Percentiles rank a stretch among this genome's conserved stretches.
Conservation (phyloP, 2,888 invertebrate genomes). For the Tromatobia lineatoria region DNA sequence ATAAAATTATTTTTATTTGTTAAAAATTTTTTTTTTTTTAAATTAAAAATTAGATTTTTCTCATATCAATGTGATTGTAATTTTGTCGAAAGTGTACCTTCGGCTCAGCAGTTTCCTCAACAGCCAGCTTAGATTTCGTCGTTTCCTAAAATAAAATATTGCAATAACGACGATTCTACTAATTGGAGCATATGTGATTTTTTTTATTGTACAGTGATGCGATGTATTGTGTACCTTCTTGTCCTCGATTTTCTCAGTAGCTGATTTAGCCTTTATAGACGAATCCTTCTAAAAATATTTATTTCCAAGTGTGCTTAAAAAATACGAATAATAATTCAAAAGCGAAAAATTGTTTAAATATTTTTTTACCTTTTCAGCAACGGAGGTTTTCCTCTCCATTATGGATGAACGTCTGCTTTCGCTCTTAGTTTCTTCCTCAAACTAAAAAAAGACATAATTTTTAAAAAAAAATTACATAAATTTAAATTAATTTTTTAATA, state of each 20-base stretch:
- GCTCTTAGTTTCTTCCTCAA: slow-evolving; percentile 85
- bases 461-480: neutral
- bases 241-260: slow-evolving; percentile 71
- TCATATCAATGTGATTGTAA: slow-evolving; percentile 1
- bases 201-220: slow-evolving; percentile 14
- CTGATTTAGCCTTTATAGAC: slow-evolving; percentile 70
- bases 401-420: slow-evolving; percentile 86
- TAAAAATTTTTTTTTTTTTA: too few relatives aligned
- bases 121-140: slow-evolving; percentile 65
- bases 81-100: slow-evolving; percentile 71
- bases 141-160: slow-evolving; percentile 67
- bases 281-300: slow-evolving; percentile 74
- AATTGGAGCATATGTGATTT: neutral
- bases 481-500: too few relatives aligned
- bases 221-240: slow-evolving; percentile 72
- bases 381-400: slow-evolving; percentile 82
- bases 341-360: neutral
- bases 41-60: neutral
- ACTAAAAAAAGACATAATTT: slow-evolving; percentile 68
- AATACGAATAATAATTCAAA: neutral
- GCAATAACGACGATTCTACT: neutral
- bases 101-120: slow-evolving; percentile 70
- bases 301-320: slow-evolving; percentile 2
- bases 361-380: slow-evolving; percentile 77
- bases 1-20: neutral